A percentile compares a stretch with the other conserved stretches of the same genome.
phyloP scores from a whole-genome alignment of 2,113 vertebrate species.

The Tapirus terrestris region DNA sequence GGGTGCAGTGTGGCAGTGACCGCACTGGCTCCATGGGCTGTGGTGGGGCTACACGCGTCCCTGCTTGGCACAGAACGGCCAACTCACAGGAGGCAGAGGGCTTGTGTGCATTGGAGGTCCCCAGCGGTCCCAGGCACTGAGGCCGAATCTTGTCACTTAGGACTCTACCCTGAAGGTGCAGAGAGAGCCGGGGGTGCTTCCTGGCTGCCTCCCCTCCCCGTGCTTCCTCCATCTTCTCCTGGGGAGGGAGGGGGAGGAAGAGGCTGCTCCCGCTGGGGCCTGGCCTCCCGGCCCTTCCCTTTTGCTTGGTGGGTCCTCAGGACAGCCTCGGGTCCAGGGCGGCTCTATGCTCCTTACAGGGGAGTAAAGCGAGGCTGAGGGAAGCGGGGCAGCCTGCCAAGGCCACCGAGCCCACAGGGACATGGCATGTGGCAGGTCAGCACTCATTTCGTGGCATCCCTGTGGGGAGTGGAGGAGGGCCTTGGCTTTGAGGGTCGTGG shows the following conservation, averaged over 20 bases:
- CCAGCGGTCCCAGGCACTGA: too few species aligned
- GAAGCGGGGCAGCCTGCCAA: too few species aligned
- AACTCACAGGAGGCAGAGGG: neutral
- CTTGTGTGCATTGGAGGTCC: neutral
- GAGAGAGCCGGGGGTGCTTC: neutral
- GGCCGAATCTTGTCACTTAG: fast-evolving
- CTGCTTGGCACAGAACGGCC: fast-evolving
- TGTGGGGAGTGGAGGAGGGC: too few species aligned
- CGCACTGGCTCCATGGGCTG: fast-evolving
- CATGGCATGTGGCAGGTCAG: fast-evolving
- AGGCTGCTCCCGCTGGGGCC: neutral
- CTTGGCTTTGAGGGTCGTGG: neutral
- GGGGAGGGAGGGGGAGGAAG: neutral
- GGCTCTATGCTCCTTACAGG: neutral
- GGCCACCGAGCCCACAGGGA: neutral
- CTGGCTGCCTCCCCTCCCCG: neutral
- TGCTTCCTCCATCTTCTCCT: neutral
- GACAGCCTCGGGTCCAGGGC: neutral
- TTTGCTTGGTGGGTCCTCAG: neutral
- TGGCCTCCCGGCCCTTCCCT: neutral
- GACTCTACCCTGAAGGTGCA: too few species aligned
- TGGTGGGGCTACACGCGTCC: fast-evolving
- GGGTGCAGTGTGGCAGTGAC: neutral
- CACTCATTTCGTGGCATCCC: neutral
- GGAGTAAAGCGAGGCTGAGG: neutral